Evolutionary conservation across 2,888 invertebrate species (phyloP).

Genomic region (Cactoblastis cactorum): DNA sequence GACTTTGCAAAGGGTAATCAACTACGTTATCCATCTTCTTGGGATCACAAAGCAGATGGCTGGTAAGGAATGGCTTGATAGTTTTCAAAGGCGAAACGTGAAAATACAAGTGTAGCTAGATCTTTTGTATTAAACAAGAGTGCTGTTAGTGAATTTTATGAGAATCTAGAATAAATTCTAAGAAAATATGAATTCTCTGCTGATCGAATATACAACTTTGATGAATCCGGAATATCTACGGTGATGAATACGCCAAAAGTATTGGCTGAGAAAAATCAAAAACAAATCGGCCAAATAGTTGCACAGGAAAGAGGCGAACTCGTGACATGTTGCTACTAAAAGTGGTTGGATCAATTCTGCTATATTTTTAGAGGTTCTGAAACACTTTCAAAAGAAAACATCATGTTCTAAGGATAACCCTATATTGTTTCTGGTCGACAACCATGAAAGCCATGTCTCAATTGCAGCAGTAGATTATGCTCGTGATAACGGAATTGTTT

Average conservation of each 20-base stretch:
- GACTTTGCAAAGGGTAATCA: neutral
- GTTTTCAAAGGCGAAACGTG: neutral
- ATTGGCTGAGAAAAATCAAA: slow-evolving; percentile 21
- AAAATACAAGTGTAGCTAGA: slow-evolving; percentile 34
- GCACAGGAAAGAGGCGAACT: slow-evolving; percentile 30
- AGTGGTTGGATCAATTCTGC: slow-evolving; percentile 25
- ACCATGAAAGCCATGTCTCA: slow-evolving; percentile 18
- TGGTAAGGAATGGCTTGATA: neutral
- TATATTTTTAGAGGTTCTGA: slow-evolving; percentile 18
- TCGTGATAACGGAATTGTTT: slow-evolving; percentile 1
- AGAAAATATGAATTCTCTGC: slow-evolving; percentile 16
- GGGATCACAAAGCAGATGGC: neutral
- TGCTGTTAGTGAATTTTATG: slow-evolving; percentile 20
- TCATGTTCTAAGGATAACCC: slow-evolving; percentile 20
- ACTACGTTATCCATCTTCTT: neutral
- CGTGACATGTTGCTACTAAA: slow-evolving; percentile 15
- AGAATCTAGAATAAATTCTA: neutral
- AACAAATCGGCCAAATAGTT: slow-evolving; percentile 22
- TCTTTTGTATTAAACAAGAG: slow-evolving; percentile 31
- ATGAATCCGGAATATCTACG: slow-evolving; percentile 23
- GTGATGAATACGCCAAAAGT: slow-evolving; percentile 23
- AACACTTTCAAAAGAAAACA: slow-evolving; percentile 24
- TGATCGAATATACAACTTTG: slow-evolving; percentile 22
- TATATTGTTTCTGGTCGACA: slow-evolving; percentile 21
- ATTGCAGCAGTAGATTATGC: neutral